Evolutionary conservation across 1,140 invertebrate genomes (phyloP).

Genomic region (Drosophila nannoptera): DNA sequence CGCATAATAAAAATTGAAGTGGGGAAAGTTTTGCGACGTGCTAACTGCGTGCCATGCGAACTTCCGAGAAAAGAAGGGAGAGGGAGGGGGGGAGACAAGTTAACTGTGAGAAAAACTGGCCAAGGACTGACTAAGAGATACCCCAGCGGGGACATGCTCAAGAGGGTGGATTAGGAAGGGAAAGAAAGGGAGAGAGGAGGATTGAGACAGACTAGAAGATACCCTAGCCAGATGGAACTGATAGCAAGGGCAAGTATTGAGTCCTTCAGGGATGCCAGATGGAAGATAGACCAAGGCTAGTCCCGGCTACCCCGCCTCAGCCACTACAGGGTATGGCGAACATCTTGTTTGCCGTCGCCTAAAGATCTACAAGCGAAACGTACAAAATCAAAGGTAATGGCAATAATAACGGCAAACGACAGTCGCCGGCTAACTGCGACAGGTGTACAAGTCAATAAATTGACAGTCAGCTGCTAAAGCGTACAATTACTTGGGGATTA

Average conservation of each 20-base stretch:
- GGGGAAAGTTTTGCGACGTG: slow-evolving; percentile 66
- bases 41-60: slow-evolving; percentile 61
- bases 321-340: background rate
- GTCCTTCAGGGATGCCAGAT: too few species aligned
- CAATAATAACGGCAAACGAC: slow-evolving; percentile 32
- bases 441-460: slow-evolving; percentile 72
- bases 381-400: slow-evolving; percentile 36
- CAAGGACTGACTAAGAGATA: background rate
- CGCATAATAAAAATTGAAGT: slow-evolving; percentile 75
- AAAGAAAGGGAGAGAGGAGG: too few species aligned
- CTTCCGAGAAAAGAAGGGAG: slow-evolving; percentile 29
- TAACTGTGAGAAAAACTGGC: background rate
- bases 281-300: too few species aligned
- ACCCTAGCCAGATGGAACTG: too few species aligned
- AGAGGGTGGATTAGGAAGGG: too few species aligned
- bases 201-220: too few species aligned
- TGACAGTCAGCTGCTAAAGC: slow-evolving; percentile 64
- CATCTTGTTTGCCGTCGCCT: slow-evolving; percentile 6
- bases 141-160: too few species aligned
- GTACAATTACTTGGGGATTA: slow-evolving; percentile 75
- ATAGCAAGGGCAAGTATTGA: too few species aligned
- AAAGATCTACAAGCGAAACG: slow-evolving; percentile 1
- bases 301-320: background rate
- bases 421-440: slow-evolving; percentile 57
- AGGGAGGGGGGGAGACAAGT: background rate